These are phyloP conservation scores for Jaculus jaculus DNA, from an alignment of 2,113 vertebrate genomes.

Conservation along the genomic window DNA sequence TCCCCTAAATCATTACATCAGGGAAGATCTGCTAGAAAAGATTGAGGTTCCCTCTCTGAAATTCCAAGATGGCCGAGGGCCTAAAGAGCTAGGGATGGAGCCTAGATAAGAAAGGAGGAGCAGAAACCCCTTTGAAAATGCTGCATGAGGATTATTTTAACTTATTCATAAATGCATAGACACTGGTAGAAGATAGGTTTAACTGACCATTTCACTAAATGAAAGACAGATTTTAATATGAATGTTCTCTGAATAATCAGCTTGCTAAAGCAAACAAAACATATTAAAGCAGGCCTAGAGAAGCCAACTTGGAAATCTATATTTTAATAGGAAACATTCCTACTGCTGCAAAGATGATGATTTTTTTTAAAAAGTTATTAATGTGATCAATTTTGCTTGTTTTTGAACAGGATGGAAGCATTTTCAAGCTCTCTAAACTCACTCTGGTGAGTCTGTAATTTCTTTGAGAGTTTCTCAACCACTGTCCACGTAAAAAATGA, in stretches of 20 bases:
- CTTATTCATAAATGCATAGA: background rate
- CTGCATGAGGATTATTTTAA: background rate
- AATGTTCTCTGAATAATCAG: background rate
- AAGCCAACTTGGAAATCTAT: background rate
- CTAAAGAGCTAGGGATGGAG: background rate
- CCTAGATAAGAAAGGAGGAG: background rate
- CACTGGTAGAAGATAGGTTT: background rate
- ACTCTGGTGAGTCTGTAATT: background rate
- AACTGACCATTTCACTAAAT: background rate
- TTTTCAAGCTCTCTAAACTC: background rate
- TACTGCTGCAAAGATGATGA: background rate
- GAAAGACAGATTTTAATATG: background rate
- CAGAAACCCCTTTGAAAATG: background rate
- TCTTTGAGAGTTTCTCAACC: background rate
- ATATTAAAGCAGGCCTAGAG: background rate
- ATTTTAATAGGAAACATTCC: slow-evolving; percentile 27
- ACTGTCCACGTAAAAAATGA: slow-evolving; percentile 22
- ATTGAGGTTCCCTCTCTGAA: background rate
- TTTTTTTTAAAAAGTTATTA: background rate
- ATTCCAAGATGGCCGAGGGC: background rate
- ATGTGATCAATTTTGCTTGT: background rate
- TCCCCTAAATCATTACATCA: background rate
- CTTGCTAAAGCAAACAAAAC: background rate
- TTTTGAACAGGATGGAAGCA: background rate
- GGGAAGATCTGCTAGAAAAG: background rate